A percentile compares a stretch with the other conserved stretches of the same genome.
Evolutionary conservation across 1,140 invertebrate species (phyloP).

Genomic region (Luehdorfia chinensis): DNA sequence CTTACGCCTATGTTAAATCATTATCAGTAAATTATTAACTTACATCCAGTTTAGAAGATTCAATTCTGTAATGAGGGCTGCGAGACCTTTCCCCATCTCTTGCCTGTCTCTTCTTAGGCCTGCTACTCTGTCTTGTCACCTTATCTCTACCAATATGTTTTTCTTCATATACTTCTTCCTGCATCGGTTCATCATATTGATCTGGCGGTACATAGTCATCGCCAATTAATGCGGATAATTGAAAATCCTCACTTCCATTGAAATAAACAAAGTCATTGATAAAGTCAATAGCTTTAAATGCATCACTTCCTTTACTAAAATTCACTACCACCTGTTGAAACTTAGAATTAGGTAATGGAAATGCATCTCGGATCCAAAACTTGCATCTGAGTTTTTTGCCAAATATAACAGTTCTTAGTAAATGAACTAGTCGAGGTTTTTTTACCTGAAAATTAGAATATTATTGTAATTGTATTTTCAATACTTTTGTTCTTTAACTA

Average conservation of each 20-base stretch:
- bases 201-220: no score
- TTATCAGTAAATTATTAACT: no score
- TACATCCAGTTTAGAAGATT: neutral
- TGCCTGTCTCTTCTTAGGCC: neutral
- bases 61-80: neutral
- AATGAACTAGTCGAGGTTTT: neutral
- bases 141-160: neutral
- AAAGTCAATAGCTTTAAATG: neutral
- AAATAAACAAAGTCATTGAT: slow-evolving; percentile 1
- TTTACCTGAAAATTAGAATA: slow-evolving; percentile 4
- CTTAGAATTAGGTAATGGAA: neutral
- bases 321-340: neutral
- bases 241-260: neutral
- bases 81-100: neutral
- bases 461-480: no score
- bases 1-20: no score
- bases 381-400: neutral
- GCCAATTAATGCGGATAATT: neutral
- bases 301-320: neutral
- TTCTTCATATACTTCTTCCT: no score
- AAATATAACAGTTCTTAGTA: neutral
- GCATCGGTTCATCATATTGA: no score
- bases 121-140: no score
- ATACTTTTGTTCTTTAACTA: no score
- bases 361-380: neutral